Base-by-base conservation (phyloP, 1,140 invertebrate genomes). In the Lepidurus arcticus region DNA sequence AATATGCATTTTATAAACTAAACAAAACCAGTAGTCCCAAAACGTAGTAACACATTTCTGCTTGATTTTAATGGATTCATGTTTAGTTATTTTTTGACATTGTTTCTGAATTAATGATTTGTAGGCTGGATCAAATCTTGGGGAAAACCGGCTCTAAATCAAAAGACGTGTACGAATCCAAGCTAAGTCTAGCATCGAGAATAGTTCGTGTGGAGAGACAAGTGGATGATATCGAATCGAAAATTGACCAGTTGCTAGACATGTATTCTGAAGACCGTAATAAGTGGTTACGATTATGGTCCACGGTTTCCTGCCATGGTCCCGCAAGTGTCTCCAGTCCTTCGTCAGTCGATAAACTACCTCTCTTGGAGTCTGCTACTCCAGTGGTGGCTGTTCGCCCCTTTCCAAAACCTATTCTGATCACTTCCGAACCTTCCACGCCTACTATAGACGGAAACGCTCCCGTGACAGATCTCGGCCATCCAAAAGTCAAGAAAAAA, bases 161-260 rank as follows among this genome's bases (percentile, higher is more conserved):
- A 79, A 95, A 95, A 87, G 94, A 96, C 85, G 93, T 94, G 76
- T 96, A 97, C 85, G 94, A 95, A 82, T 95, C 94, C 8, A 98
- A 97, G 88, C 91, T 96, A 82, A 94, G 93, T 84, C 88, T 98
- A 83, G 94, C 95, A 81, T 94, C 93, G 81, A 89, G 96, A 85
- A 92, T 98, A 82, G 94, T 97, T 76, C 97, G 97, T 88, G 93
- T 97, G 82, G 96, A 98, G 88, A 89, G 95, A 89, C 93, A 95
- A 90, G 95, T 96, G 88, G 88, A 96, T 84, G 94, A 96, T 84
- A 95, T 95, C 85, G 95, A 97, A 87, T 90, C 90, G 83, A 97
- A 97, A 88, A 87, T 98, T 83, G 94, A 97, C 86, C 90, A 96
- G 85, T 89, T 98, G 82, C 90, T 97, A 83, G 95, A 97, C 84